Base-by-base conservation (phyloP, 64 coral and sea anemone genomes). In the Cladopsammia gracilis region DNA sequence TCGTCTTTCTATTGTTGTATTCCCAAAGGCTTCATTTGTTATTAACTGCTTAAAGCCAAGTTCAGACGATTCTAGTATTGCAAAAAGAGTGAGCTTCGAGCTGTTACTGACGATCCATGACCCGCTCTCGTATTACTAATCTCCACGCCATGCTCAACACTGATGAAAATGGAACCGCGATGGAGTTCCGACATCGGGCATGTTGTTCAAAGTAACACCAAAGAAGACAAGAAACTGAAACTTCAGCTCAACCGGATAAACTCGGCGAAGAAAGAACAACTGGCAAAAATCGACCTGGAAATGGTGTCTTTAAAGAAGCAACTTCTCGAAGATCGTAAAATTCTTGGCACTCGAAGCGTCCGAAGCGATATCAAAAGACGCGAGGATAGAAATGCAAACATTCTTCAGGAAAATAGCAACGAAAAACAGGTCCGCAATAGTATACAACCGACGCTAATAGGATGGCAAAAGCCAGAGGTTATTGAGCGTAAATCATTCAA, bases 211-310 rank as follows among this genome's bases (percentile, higher is more conserved):
- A 48, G 11, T 10, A 73, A 73, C 44, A 26, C 42, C 3, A 73
- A 47, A 15, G 87, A 89, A 58, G 43, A 89, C 58, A 89, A 26
- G 20, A 89, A 77, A 62, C 87, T 89, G 10, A 58, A 89, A 77
- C 16, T 42, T 7, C 71, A 89, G 13, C 77, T 89, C 4, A 89
- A 77, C 24, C 14, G 19, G 19, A 75, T 89, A 58, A 75, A 61
- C 76, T 42, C 19, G 0, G 56, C 73, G 19, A 64, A 71, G 22
- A 89, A 58, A 62, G 73, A 34, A 43, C 53, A 77, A 19, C 19
- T 89, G 72, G 74, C 20, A 53, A 89, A 89, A 62, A 89, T 89
- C 24, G 56, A 89, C 26, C 53, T 24, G 10, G 87, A 89, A 25
- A 89, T 89, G 26, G 14, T 75, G 15, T 53, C 49, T 15, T 48